Conservation (phyloP, 2,888 invertebrate species). For the Rhynchonema sp. region DNA sequence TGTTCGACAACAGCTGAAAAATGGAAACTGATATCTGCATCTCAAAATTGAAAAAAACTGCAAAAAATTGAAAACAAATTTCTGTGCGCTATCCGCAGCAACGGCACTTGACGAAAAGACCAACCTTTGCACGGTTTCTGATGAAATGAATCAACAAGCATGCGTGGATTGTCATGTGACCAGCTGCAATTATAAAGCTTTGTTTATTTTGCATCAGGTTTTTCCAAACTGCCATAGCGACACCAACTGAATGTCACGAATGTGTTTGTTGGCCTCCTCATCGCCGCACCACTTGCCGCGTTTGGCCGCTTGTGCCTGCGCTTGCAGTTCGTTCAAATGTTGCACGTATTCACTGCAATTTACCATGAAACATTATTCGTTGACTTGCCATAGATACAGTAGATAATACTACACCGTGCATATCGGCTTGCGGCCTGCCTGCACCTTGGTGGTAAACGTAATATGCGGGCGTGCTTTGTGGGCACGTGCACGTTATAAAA, state of each 20-base stretch:
- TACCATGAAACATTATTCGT: too few relatives aligned
- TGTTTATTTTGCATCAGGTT: background rate
- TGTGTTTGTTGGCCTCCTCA: slow-evolving; percentile 38
- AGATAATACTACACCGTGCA: too few relatives aligned
- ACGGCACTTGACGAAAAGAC: too few relatives aligned
- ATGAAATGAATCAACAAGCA: slow-evolving; percentile 61
- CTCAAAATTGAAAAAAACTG: background rate
- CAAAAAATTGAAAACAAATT: too few relatives aligned
- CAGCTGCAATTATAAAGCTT: slow-evolving; percentile 40
- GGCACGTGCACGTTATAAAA: too few relatives aligned
- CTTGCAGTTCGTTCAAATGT: slow-evolving; percentile 60
- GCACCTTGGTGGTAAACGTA: too few relatives aligned
- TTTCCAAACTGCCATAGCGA: background rate
- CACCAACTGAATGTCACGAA: slow-evolving; percentile 46
- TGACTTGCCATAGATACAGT: too few relatives aligned
- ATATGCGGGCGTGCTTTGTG: too few relatives aligned
- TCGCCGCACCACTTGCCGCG: slow-evolving; percentile 47
- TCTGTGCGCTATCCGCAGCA: too few relatives aligned
- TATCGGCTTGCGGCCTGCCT: too few relatives aligned
- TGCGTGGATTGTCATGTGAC: slow-evolving; percentile 61
- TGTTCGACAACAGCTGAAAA: slow-evolving; percentile 76
- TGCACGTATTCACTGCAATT: slow-evolving; percentile 28
- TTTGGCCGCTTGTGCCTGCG: slow-evolving; percentile 61
- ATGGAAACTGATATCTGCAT: too few relatives aligned
- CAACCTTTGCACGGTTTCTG: slow-evolving; percentile 57